Evolutionary conservation across 1,140 invertebrate species (phyloP).

Genomic region (Bombus haemorrhoidalis): DNA sequence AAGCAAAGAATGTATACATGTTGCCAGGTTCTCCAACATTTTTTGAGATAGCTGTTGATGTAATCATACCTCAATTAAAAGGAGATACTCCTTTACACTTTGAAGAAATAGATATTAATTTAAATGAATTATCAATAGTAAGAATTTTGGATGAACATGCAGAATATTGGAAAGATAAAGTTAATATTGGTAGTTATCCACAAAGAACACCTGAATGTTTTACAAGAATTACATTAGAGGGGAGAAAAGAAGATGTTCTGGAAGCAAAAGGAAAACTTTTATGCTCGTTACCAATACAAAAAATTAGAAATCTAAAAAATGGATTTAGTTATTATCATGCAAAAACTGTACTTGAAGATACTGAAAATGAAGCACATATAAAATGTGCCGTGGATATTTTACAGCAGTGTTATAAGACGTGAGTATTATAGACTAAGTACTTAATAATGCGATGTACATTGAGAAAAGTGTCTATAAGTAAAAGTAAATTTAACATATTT

Average conservation of each 20-base stretch:
- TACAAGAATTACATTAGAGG: conserved; percentile 83
- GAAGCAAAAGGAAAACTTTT: conserved; percentile 74
- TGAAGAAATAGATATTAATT: conserved; percentile 78
- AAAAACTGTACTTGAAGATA: conserved; percentile 53
- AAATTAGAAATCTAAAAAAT: conserved; percentile 49
- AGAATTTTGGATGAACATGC: conserved; percentile 83
- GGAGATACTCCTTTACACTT: conserved; percentile 41
- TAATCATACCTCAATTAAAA: conserved; percentile 69
- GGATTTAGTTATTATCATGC: conserved; percentile 61
- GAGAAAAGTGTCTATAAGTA: neutral
- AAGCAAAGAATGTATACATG: conserved; percentile 86
- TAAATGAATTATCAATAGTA: conserved; percentile 85
- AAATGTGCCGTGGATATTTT: conserved; percentile 70
- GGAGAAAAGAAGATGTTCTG: conserved; percentile 68
- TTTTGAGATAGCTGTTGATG: conserved; percentile 82
- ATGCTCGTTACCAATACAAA: conserved; percentile 59
- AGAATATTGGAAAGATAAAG: conserved; percentile 81
- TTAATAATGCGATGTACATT: no score
- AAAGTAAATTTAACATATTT: neutral
- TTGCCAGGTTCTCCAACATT: conserved; percentile 88
- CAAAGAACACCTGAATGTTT: conserved; percentile 79
- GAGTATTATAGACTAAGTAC: conserved; percentile 40
- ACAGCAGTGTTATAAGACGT: conserved; percentile 76
- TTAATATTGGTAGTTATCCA: conserved; percentile 88
- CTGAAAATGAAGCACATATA: conserved; percentile 65